Percentiles rank a stretch among this genome's conserved stretches.
phyloP scores from a whole-genome alignment of 2,113 vertebrate species.

The Genyomyrus donnyi region DNA sequence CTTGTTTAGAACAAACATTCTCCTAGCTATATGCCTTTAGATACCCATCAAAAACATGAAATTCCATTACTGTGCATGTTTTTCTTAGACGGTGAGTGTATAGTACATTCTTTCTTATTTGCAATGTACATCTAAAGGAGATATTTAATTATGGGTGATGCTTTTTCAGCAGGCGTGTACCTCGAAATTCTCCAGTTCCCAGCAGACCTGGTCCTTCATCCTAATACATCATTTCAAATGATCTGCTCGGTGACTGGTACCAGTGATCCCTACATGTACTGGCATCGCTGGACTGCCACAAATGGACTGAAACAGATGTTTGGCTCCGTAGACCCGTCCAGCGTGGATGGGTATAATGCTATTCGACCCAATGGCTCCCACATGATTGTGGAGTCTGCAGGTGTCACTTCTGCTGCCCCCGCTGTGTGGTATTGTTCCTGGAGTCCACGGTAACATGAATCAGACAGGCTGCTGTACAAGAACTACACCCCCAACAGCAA shows the following conservation, averaged over 20 bases:
- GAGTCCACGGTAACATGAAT: slow-evolving; percentile 27
- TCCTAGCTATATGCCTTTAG: not conserved
- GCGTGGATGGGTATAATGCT: slow-evolving; percentile 21
- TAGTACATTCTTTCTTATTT: not conserved
- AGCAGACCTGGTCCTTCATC: slow-evolving; percentile 18
- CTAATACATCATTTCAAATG: slow-evolving; percentile 12
- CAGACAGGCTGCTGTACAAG: slow-evolving; percentile 25
- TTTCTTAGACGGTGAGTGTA: not conserved
- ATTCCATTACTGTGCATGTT: not conserved
- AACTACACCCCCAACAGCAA: slow-evolving; percentile 16
- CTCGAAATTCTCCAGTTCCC: slow-evolving; percentile 28
- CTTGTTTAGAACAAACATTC: not conserved
- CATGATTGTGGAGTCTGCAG: slow-evolving; percentile 14
- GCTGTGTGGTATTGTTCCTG: slow-evolving; percentile 36
- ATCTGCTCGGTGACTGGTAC: slow-evolving; percentile 24
- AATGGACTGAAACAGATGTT: slow-evolving; percentile 23
- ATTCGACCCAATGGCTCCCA: slow-evolving; percentile 18
- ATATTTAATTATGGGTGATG: not conserved
- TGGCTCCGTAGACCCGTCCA: slow-evolving; percentile 25
- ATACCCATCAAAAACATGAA: not conserved
- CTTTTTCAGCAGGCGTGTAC: slow-evolving; percentile 21
- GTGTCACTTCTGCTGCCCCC: not conserved
- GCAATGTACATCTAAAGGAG: not conserved
- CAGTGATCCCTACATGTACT: slow-evolving; percentile 30
- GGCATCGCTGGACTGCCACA: slow-evolving; percentile 33